Evolutionary conservation across 30 jellyfish, hydroid and myxozoan genomes (phyloP), one percentile per base, ranked within the genome.

Genomic region (Calvadosia cruxmelitensis): DNA sequence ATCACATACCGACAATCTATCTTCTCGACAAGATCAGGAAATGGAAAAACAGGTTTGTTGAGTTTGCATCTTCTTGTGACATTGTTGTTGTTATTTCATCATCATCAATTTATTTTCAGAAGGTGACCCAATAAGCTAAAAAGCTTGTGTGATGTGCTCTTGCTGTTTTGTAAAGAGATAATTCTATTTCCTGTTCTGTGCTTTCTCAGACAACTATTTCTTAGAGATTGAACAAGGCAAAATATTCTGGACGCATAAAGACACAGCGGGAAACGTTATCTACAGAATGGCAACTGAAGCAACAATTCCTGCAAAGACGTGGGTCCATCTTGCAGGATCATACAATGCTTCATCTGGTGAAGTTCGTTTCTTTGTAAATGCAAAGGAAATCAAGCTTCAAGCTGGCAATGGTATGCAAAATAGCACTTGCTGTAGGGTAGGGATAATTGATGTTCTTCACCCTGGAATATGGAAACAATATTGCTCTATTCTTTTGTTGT

Each of bases 311-410:
- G 92, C 78, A 24, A 71, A 75, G 79, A 74, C 86, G 1, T 87
- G 96, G 96, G 86, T 78, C 15, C 96, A 87, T 72, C 66, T 87
- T 3, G 96, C 96, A 42, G 94, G 86, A 28, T 23, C 94, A 50
- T 87, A 87, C 80, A 69, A 74, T 63, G 86, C 83, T 30, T 28
- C 87, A 0, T 33, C 88, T 26, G 86, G 87, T 25, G 69, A 64
- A 33, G 92, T 80, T 3, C 68, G 72, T 5, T 71, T 87, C 66
- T 80, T 62, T 63, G 78, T 87, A 68, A 87, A 87, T 66, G 96
- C 94, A 2, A 82, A 74, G 66, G 94, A 87, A 61, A 67, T 83
- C 74, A 80, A 68, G 65, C 50, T 77, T 0, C 57, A 42, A 20
- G 10, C 57, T 42, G 57, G 57, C 10, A 42, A 42, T 42, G 57